Conservation (phyloP, 2,888 invertebrate genomes). For the Coleophora deauratella region DNA sequence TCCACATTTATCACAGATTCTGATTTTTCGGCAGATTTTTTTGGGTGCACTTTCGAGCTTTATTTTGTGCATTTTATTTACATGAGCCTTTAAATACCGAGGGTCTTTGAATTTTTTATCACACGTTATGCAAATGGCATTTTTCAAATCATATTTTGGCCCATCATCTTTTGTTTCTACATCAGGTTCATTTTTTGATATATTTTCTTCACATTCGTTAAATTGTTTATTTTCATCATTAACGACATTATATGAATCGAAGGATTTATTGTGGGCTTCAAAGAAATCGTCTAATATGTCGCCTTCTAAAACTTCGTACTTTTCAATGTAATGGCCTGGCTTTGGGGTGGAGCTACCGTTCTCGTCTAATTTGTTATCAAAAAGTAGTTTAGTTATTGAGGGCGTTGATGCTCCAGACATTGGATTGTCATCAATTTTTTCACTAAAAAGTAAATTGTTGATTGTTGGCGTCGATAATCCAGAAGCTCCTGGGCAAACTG, state of each 20-base stretch:
- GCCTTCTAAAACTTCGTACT: slow-evolving; percentile 19
- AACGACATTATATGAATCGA: no score
- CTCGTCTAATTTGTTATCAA: slow-evolving; percentile 4
- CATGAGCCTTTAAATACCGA: slow-evolving; percentile 35
- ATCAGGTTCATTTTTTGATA: slow-evolving; percentile 7
- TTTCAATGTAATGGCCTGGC: slow-evolving; percentile 20
- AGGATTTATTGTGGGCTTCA: slow-evolving; percentile 2
- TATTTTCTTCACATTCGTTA: slow-evolving; percentile 14
- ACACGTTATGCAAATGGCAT: slow-evolving; percentile 40
- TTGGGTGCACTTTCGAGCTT: slow-evolving; percentile 12
- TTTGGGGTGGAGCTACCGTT: slow-evolving; percentile 10
- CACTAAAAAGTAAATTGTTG: slow-evolving; percentile 50
- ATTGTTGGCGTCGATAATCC: slow-evolving; percentile 48
- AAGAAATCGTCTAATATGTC: slow-evolving; percentile 38
- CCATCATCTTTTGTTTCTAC: slow-evolving; percentile 1
- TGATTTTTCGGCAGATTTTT: background rate
- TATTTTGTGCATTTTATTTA: slow-evolving; percentile 28
- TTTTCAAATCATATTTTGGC: slow-evolving; percentile 28
- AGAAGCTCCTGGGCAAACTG: slow-evolving; percentile 14
- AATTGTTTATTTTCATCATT: background rate
- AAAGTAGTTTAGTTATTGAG: no score
- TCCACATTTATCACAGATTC: slow-evolving; percentile 38
- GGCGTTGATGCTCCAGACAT: no score
- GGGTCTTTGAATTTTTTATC: slow-evolving; percentile 27
- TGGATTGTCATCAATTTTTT: slow-evolving; percentile 20